Conservation (phyloP, 2,888 invertebrate genomes). For the Proisotoma minuta region DNA sequence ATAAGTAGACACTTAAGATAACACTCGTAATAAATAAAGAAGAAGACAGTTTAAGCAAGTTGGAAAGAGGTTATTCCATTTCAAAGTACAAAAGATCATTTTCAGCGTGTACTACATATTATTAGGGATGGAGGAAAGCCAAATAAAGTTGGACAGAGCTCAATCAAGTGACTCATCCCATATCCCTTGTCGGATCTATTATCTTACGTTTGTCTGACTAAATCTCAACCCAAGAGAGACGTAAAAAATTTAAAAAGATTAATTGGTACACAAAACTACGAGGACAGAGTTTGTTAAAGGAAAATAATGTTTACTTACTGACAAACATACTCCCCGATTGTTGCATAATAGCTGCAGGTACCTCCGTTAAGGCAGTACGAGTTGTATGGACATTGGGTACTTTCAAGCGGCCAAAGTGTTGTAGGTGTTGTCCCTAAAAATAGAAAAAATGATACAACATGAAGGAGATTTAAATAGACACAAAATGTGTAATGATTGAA, state of each 20-base stretch:
- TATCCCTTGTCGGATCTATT: too few species aligned
- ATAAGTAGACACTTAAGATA: too few species aligned
- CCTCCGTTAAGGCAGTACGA: constrained; percentile 83
- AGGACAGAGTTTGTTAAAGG: too few species aligned
- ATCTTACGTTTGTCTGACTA: too few species aligned
- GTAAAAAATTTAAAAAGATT: too few species aligned
- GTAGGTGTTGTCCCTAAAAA: constrained; percentile 52
- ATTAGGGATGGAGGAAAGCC: background rate
- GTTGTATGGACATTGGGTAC: constrained; percentile 62
- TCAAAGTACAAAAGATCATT: background rate
- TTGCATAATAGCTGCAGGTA: constrained; percentile 74
- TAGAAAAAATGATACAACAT: too few species aligned
- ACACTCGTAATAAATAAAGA: too few species aligned
- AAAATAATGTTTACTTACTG: constrained; percentile 61
- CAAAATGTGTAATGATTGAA: too few species aligned
- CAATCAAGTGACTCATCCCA: constrained; percentile 1
- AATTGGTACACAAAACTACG: too few species aligned
- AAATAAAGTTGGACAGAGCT: constrained; percentile 3
- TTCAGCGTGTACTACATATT: background rate
- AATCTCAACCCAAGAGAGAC: too few species aligned
- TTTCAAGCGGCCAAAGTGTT: constrained; percentile 58
- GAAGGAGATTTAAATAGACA: too few species aligned
- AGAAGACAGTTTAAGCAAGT: too few species aligned
- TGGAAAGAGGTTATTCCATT: background rate
- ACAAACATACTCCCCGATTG: constrained; percentile 76